These are phyloP conservation scores for Melinaea menophilus DNA, from an alignment of 2,888 invertebrate genomes.

Conservation along the genomic window DNA sequence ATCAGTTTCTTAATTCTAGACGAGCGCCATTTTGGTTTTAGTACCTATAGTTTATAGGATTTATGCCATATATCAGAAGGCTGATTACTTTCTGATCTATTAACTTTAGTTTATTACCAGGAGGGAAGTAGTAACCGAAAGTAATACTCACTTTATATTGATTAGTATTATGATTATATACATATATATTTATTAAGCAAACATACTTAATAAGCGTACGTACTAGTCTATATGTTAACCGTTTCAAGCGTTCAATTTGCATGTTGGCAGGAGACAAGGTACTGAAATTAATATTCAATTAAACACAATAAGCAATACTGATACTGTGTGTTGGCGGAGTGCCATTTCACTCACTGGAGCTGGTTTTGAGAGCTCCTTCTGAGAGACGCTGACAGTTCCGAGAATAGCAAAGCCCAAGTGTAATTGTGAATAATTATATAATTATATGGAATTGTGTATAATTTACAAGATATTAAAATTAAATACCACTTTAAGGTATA, in stretches of 20 bases:
- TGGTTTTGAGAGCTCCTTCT: constrained; percentile 29
- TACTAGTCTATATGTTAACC: neutral
- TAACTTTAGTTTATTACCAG: too few species aligned
- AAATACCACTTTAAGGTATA: too few species aligned
- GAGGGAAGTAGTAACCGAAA: too few species aligned
- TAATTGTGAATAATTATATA: neutral
- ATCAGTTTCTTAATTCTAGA: constrained; percentile 11
- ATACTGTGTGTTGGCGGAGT: constrained; percentile 29
- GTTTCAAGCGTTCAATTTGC: constrained; percentile 15
- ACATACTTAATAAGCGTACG: neutral
- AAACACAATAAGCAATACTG: constrained; percentile 33
- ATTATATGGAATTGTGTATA: neutral
- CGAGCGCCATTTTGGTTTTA: constrained; percentile 1
- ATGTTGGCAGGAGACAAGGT: constrained; percentile 24
- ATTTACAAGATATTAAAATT: neutral
- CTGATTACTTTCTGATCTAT: too few species aligned
- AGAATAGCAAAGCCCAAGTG: constrained; percentile 1
- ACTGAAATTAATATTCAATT: constrained; percentile 35
- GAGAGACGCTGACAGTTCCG: constrained; percentile 16
- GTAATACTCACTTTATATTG: neutral
- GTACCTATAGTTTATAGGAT: neutral
- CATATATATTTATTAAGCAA: neutral
- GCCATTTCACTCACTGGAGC: constrained; percentile 32
- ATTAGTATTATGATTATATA: too few species aligned
- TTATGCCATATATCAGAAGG: too few species aligned